Conservation (phyloP, 2,113 vertebrate genomes). For the Ciconia boyciana region DNA sequence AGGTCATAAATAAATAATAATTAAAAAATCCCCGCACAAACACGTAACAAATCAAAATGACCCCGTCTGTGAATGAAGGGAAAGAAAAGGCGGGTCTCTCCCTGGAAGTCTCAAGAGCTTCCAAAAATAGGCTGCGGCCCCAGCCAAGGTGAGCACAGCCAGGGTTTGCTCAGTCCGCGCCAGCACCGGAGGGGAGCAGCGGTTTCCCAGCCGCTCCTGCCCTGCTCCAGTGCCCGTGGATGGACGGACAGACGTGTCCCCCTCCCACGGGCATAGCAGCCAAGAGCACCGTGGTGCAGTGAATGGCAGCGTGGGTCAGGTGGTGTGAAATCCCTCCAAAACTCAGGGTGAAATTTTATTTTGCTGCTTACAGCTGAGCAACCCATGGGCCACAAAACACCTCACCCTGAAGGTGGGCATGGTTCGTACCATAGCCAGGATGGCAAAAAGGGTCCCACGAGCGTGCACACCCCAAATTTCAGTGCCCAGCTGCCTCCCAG, state of each 20-base stretch:
- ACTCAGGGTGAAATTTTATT: background rate
- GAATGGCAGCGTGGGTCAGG: background rate
- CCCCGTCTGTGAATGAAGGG: constrained; percentile 7
- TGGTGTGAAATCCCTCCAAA: background rate
- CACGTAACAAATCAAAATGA: background rate
- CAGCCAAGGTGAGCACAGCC: background rate
- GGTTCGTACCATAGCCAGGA: background rate
- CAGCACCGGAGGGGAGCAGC: background rate
- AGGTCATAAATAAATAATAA: background rate
- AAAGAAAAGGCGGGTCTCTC: background rate
- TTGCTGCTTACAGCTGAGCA: background rate
- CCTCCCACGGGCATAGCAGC: background rate
- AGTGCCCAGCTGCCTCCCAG: background rate
- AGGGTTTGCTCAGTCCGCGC: background rate
- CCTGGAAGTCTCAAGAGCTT: constrained; percentile 32
- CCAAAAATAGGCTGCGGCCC: constrained; percentile 14
- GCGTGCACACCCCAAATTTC: accelerated
- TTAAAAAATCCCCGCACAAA: background rate
- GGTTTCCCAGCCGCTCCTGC: background rate
- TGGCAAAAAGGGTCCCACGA: background rate
- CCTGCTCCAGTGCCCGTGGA: background rate
- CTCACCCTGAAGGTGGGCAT: background rate
- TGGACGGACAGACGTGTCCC: accelerated
- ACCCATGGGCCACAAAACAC: background rate
- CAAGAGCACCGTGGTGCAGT: background rate